Percentiles rank a stretch among this genome's conserved stretches.
Conservation (phyloP, 2,113 vertebrate genomes). For the Taxidea taxus region DNA sequence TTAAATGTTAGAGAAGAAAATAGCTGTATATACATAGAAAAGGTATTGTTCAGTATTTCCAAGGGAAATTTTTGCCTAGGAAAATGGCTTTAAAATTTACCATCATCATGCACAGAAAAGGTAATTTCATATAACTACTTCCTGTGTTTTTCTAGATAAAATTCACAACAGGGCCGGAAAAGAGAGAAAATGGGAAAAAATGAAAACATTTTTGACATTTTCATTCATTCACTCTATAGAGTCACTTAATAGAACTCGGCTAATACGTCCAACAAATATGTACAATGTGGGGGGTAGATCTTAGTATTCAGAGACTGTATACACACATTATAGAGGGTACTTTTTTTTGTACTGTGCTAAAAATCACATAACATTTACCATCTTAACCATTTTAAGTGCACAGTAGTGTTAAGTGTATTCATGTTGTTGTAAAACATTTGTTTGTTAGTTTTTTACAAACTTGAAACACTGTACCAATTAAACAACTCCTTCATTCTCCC, state of each 20-base stretch:
- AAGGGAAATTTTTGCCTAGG: neutral
- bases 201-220: neutral
- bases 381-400: neutral
- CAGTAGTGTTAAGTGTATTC: neutral
- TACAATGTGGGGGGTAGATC: neutral
- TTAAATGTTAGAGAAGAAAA: neutral
- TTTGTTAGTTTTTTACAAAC: neutral
- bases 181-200: neutral
- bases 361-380: neutral
- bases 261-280: neutral
- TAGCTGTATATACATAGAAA: neutral
- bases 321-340: neutral
- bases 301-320: neutral
- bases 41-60: neutral
- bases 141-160: neutral
- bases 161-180: neutral
- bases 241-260: neutral
- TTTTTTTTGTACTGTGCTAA: neutral
- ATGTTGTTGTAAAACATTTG: neutral
- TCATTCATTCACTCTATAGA: neutral
- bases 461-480: neutral
- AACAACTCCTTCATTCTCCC: neutral
- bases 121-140: neutral
- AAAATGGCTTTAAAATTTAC: neutral
- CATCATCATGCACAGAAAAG: neutral